phyloP scores from a whole-genome alignment of 2,113 vertebrate species.

The Microtus pennsylvanicus region DNA sequence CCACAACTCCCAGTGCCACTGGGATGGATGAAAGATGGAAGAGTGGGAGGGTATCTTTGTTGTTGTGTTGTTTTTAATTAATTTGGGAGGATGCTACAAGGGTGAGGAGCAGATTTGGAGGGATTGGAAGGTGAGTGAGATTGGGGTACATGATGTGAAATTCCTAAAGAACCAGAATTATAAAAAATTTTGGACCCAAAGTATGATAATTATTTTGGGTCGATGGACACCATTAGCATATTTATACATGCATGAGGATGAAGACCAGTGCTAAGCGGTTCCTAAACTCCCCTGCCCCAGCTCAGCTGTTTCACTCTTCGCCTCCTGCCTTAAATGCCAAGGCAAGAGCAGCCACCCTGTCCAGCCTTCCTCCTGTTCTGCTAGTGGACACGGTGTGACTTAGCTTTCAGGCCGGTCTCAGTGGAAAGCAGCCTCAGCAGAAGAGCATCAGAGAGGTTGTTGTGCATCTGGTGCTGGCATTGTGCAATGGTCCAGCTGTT shows the following conservation, averaged over 20 bases:
- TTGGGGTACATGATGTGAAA: no score
- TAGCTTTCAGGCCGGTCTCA: not conserved
- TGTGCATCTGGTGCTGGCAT: not conserved
- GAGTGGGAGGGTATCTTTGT: no score
- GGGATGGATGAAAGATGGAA: no score
- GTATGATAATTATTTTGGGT: not conserved
- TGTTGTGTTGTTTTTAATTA: no score
- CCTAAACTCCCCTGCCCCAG: not conserved
- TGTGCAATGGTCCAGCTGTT: not conserved
- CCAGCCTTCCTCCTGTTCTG: not conserved
- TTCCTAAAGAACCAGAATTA: no score
- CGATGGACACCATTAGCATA: not conserved
- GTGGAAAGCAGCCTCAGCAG: not conserved
- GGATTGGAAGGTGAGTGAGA: no score
- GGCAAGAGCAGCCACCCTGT: not conserved
- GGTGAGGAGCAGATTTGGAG: no score
- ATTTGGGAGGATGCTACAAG: no score
- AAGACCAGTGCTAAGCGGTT: not conserved
- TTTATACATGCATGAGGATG: no score
- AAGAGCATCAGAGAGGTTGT: not conserved
- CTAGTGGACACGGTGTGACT: rapidly evolving
- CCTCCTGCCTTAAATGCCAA: not conserved
- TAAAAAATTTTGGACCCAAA: not conserved
- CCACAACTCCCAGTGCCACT: no score
- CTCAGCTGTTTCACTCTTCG: not conserved